These are phyloP conservation scores for Microtus oregoni DNA, from an alignment of 2,113 vertebrate species.

Conservation along the genomic window DNA sequence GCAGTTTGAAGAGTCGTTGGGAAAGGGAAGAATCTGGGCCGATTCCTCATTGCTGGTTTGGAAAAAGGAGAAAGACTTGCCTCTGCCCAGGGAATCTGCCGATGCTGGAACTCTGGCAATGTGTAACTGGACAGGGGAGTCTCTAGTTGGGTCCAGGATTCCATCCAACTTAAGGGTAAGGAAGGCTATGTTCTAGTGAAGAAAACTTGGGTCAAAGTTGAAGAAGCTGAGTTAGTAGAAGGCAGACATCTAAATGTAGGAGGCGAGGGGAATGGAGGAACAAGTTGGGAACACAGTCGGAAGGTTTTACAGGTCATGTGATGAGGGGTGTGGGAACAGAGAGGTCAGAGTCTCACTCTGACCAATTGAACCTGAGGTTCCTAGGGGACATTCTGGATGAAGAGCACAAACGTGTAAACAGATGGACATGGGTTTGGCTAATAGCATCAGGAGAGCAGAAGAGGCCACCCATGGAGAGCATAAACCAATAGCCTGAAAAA, in stretches of 20 bases:
- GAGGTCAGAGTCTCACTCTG: background rate
- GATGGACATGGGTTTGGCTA: background rate
- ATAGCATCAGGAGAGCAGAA: background rate
- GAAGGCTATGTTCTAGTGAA: background rate
- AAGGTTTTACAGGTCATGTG: background rate
- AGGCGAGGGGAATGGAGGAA: background rate
- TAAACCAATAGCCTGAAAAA: background rate
- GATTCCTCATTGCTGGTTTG: background rate
- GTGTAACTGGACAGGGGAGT: background rate
- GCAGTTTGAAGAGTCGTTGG: background rate
- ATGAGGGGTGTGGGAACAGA: accelerated
- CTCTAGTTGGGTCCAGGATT: background rate
- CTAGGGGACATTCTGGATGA: background rate
- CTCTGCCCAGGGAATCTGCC: background rate
- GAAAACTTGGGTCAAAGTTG: background rate
- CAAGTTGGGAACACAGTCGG: background rate
- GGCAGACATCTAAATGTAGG: background rate
- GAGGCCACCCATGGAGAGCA: background rate
- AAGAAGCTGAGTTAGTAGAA: background rate
- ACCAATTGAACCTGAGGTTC: background rate
- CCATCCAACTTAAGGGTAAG: background rate
- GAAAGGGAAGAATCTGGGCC: background rate
- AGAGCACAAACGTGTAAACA: background rate
- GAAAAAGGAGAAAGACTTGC: background rate
- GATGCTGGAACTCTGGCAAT: background rate